Percentiles rank a stretch among this genome's conserved stretches.
phyloP scores from a whole-genome alignment of 1,140 invertebrate species.

The Charaxes varanes region DNA sequence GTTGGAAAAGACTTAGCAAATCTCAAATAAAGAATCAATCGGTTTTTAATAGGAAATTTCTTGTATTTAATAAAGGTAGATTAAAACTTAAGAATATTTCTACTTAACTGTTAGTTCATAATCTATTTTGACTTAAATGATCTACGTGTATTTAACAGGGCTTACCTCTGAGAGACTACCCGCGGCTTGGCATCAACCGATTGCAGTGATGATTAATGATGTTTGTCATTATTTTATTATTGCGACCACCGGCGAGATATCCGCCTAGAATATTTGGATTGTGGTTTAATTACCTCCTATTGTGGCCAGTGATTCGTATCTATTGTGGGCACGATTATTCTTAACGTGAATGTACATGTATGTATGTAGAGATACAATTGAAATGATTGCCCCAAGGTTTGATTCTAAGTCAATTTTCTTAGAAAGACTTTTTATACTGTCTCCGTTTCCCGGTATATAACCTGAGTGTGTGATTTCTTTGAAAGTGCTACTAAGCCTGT shows the following conservation, averaged over 20 bases:
- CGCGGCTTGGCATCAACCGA: constrained; percentile 20
- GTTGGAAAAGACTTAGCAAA: too few species aligned
- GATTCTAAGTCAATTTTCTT: background rate
- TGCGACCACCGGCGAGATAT: constrained; percentile 62
- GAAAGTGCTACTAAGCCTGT: too few species aligned
- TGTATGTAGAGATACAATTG: constrained; percentile 6
- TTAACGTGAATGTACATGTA: constrained; percentile 12
- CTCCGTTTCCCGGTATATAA: too few species aligned
- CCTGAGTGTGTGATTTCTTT: too few species aligned
- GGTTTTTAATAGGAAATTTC: too few species aligned
- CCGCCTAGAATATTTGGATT: constrained; percentile 63
- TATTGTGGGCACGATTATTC: constrained; percentile 37
- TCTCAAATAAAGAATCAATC: too few species aligned
- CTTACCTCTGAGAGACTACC: constrained; percentile 19
- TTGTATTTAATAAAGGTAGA: too few species aligned
- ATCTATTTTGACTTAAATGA: too few species aligned
- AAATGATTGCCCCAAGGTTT: constrained; percentile 6
- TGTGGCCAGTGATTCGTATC: constrained; percentile 52
- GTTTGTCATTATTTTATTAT: constrained; percentile 46
- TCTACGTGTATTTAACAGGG: too few species aligned
- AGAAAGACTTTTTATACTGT: background rate
- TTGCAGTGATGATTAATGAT: constrained; percentile 20
- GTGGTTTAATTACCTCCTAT: constrained; percentile 67
- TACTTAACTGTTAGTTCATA: too few species aligned
- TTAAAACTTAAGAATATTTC: too few species aligned